Evolutionary conservation across 2,113 vertebrate genomes (phyloP).

Genomic region (Neomonachus schauinslandi): DNA sequence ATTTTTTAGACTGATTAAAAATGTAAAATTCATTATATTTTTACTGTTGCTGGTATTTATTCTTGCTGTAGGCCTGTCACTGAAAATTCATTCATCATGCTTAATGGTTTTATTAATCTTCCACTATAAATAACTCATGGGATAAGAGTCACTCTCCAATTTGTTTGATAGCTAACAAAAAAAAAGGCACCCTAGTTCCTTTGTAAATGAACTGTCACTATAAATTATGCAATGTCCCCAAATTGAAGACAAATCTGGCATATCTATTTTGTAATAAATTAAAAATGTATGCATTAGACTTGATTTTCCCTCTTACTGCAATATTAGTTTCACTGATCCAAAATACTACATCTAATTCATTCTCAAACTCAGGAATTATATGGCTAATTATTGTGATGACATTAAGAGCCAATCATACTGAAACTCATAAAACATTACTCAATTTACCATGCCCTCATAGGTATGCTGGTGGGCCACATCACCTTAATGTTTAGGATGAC

Average conservation of each 20-base stretch:
- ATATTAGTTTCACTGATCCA: conserved; percentile 39
- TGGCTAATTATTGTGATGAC: conserved; percentile 58
- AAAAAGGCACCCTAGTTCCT: conserved; percentile 27
- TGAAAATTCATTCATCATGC: conserved; percentile 47
- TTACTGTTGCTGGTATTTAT: conserved; percentile 33
- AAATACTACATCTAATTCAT: conserved; percentile 67
- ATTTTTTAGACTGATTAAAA: conserved; percentile 49
- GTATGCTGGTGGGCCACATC: not conserved
- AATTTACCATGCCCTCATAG: not conserved
- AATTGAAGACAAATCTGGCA: conserved; percentile 41
- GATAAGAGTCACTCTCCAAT: conserved; percentile 28
- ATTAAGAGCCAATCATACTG: conserved; percentile 47
- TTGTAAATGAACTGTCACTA: conserved; percentile 64
- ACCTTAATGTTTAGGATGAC: conserved; percentile 50
- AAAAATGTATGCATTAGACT: conserved; percentile 49
- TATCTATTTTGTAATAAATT: conserved; percentile 64
- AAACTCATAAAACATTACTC: conserved; percentile 54
- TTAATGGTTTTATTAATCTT: conserved; percentile 74
- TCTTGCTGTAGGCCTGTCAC: not conserved
- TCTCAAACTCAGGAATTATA: conserved; percentile 71
- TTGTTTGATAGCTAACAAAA: conserved; percentile 65
- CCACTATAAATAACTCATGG: conserved; percentile 60
- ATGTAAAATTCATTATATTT: conserved; percentile 59
- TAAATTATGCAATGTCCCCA: conserved; percentile 59
- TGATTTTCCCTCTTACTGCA: conserved; percentile 55